Base-by-base conservation (phyloP, 2,113 vertebrate species). In the Numida meleagris region DNA sequence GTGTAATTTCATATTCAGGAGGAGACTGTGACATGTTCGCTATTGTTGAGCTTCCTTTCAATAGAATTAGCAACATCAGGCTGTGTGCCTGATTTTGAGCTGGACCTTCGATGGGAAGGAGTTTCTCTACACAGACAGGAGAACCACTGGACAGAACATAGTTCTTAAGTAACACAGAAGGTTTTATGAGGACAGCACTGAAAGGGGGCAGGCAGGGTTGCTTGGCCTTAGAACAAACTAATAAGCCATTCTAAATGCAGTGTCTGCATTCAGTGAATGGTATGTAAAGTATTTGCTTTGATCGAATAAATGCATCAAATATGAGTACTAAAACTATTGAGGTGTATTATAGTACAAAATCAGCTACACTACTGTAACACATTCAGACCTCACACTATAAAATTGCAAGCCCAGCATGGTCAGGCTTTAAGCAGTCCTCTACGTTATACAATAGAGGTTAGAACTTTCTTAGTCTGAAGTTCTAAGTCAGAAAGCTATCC, bases 291-390 rank as follows among this genome's bases (percentile, higher is more conserved):
- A 73, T 75, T 96, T 89, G 68, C 46, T 93, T 80, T 90, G 70
- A 93, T 53, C 89, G 82, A 92, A 91, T 82, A 86, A 91, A 75
- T 91, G 10, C 53, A 40, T 92, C 91, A 88, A 91, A 65, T 74
- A 80, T 29, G 6, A 82, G 9, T 82, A 91, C 91, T 88, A 84
- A 75, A 89, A 77, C 43, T 77, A 40, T 45, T 78, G 91, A 86
- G 61, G 68, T 58, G 21, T 78, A 67, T 75, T 75, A 61, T 57
- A n/a, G 46, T 67, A 59, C 24, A 80, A 89, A 94, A 87, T 72
- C 31, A 8, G n/a, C 85, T 67, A 43, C 12, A 5, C 9, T 85
- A 29, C 40, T 61, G 16, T 68, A 76, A 71, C 6, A 21, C 73
- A 24, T 23, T 36, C 21, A 76, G 40, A 76, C 17, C 33, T 70